These are phyloP conservation scores for Anabas testudineus DNA, from an alignment of 2,797 vertebrate species.

Conservation along the genomic window DNA sequence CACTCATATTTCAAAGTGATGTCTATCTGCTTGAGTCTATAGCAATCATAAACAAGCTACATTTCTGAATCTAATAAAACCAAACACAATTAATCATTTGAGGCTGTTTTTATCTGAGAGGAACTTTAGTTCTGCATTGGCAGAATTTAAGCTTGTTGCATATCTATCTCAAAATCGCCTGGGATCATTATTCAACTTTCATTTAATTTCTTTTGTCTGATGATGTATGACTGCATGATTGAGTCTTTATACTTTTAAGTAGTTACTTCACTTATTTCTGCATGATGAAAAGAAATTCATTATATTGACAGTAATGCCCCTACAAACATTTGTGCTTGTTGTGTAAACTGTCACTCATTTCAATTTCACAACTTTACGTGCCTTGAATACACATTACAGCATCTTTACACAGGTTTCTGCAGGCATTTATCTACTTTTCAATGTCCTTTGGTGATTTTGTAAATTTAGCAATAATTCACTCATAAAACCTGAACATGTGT, in stretches of 20 bases:
- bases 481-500: slow-evolving; percentile 13
- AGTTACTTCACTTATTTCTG: neutral
- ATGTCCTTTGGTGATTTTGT: slow-evolving; percentile 28
- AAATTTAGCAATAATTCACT: slow-evolving; percentile 28
- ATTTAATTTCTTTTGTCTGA: slow-evolving; percentile 44
- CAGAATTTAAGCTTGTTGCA: slow-evolving; percentile 39
- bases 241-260: slow-evolving; percentile 8
- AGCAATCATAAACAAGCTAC: slow-evolving; percentile 58
- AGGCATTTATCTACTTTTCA: slow-evolving; percentile 10
- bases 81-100: slow-evolving; percentile 67
- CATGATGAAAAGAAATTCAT: neutral
- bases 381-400: slow-evolving; percentile 34
- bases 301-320: neutral
- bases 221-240: slow-evolving; percentile 36
- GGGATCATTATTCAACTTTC: slow-evolving; percentile 49
- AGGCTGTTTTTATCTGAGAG: slow-evolving; percentile 33
- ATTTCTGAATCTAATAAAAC: slow-evolving; percentile 55
- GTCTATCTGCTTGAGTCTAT: slow-evolving; percentile 51
- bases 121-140: slow-evolving; percentile 46
- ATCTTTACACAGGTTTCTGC: slow-evolving; percentile 45
- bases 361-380: slow-evolving; percentile 18
- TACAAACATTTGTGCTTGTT: slow-evolving; percentile 25
- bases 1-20: slow-evolving; percentile 65
- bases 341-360: slow-evolving; percentile 35
- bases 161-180: slow-evolving; percentile 42